Percentiles rank a stretch among this genome's conserved stretches.
These are phyloP conservation scores for Chionodraco myersi DNA, from an alignment of 2,113 vertebrate genomes.

Conservation along the genomic window DNA sequence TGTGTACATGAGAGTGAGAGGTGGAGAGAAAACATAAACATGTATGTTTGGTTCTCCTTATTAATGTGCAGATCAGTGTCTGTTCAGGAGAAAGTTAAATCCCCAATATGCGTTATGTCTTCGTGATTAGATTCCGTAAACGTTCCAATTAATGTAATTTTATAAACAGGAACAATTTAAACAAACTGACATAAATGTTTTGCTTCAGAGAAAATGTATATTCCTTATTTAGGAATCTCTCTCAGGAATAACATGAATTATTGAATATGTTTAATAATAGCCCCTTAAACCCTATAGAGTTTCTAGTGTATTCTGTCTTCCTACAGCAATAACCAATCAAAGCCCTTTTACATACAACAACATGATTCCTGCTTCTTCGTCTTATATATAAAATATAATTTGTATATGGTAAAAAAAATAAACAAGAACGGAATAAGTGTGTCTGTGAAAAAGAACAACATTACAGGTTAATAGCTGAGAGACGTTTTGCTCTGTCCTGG, in stretches of 20 bases:
- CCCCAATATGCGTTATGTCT: not conserved
- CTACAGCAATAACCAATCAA: constrained; percentile 10
- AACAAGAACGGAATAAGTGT: constrained; percentile 61
- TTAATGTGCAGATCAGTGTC: constrained; percentile 18
- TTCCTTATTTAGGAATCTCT: not conserved
- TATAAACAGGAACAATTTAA: constrained; percentile 19
- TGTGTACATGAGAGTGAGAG: constrained; percentile 32
- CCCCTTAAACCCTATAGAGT: not conserved
- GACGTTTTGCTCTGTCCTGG: constrained; percentile 60
- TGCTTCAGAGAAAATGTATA: too few species aligned
- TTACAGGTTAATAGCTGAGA: constrained; percentile 69
- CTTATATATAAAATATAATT: constrained; percentile 32
- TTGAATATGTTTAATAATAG: not conserved
- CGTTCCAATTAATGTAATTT: constrained; percentile 17
- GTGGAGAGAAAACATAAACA: constrained; percentile 57
- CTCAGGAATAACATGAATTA: not conserved
- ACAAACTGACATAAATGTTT: not conserved
- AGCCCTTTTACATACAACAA: constrained; percentile 3
- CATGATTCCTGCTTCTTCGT: constrained; percentile 1
- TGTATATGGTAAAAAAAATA: constrained; percentile 51
- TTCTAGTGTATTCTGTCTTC: not conserved
- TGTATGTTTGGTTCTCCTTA: constrained; percentile 29
- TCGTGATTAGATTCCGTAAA: constrained; percentile 24
- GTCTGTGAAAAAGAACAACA: constrained; percentile 57
- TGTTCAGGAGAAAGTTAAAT: constrained; percentile 38